Evolutionary conservation across 2,888 invertebrate species (phyloP), one percentile per base, ranked within the genome.

Genomic region (Ommatoiulus sabulosus): DNA sequence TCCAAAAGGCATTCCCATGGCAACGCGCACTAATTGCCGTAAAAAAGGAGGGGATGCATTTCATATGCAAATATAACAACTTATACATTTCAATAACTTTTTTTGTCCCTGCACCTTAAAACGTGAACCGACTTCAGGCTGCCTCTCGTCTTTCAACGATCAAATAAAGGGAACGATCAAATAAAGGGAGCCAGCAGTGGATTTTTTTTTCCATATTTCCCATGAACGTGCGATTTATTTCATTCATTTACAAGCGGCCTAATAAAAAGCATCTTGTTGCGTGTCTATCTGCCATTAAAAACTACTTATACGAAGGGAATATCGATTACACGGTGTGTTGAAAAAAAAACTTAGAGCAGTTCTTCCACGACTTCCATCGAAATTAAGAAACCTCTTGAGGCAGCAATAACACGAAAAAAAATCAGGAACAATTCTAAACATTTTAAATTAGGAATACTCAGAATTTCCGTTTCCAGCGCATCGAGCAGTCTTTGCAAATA

Each of bases 221-320:
- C 72, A 72, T 8, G 72, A 72, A 24, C 24, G 0, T n/a, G 24
- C 7, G 72, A 72, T 72, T 72, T 24, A 24, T 72, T 72, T 20
- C 72, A 20, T 24, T 72, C 24, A 7, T 24, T 72, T 72, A 20
- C 24, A 10, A 24, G 72, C 24, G 24, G n/a, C 24, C 8, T 10
- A 6, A 72, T 72, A 72, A 72, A 72, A 72, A 72, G 72, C 72
- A 24, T 24, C 72, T 72, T 72, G 24, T 72, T 57, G 57, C 20
- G 24, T 24, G 72, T 72, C 20, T 24, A 24, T 72, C 24, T 24
- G 10, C 72, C 72, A 72, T 72, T 72, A 72, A 72, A 72, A 72
- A 72, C 72, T 72, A 72, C 72, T 72, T 1, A 72, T 24, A 24
- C 8, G 72, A 4, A 24, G 72, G 24, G 72, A 72, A 24, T 72